Conservation (phyloP, 2,888 invertebrate species). For the Mesorhabditis belari region DNA sequence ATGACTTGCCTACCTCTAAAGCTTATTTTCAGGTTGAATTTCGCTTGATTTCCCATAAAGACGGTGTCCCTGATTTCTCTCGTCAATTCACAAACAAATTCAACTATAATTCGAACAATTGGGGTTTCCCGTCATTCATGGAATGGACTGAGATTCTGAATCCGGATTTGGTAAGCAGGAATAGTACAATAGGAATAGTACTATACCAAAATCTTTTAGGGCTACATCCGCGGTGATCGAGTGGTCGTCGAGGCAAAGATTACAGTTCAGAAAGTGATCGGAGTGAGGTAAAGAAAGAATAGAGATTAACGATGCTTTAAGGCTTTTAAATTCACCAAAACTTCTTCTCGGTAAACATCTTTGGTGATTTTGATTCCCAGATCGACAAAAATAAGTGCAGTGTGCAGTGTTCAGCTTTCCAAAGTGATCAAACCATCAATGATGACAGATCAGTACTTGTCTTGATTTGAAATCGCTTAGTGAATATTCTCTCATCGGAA, state of each 20-base stretch:
- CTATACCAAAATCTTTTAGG: too few species aligned
- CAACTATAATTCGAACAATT: conserved; percentile 50
- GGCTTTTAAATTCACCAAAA: too few species aligned
- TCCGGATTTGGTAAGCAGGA: conserved; percentile 15
- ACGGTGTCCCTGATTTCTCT: conserved; percentile 20
- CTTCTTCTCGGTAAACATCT: too few species aligned
- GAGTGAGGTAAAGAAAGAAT: conserved; percentile 27
- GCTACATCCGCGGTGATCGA: conserved; percentile 37
- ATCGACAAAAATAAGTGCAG: too few species aligned
- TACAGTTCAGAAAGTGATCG: conserved; percentile 41
- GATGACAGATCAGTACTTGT: too few species aligned
- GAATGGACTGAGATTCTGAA: conserved; percentile 40
- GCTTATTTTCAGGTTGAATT: conserved; percentile 15
- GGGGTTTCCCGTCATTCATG: conserved; percentile 52
- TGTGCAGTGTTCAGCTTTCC: too few species aligned
- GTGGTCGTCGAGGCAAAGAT: conserved; percentile 46
- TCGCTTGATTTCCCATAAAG: conserved; percentile 21
- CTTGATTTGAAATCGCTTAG: too few species aligned
- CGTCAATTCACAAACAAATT: conserved; percentile 50
- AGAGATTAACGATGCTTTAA: background rate
- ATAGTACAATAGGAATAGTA: conserved; percentile 3
- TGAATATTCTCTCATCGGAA: too few species aligned
- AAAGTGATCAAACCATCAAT: too few species aligned
- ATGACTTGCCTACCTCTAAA: too few species aligned
- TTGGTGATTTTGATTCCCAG: too few species aligned